These are phyloP conservation scores for Desmodus rotundus DNA, from an alignment of 2,113 vertebrate genomes.

Conservation along the genomic window DNA sequence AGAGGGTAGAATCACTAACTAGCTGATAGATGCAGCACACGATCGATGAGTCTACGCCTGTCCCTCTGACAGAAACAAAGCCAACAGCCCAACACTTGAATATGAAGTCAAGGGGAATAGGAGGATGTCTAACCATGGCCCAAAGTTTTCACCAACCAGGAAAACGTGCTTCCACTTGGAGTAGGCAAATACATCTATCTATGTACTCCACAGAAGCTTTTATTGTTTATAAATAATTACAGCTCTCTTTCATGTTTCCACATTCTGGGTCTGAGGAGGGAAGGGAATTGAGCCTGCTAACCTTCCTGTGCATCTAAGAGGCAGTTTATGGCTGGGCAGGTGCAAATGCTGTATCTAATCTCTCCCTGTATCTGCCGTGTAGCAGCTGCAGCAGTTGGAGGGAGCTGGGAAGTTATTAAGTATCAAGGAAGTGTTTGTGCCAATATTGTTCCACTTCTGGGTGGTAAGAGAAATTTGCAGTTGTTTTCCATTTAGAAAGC, in stretches of 20 bases:
- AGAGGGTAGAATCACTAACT: not conserved
- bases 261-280: constrained; percentile 16
- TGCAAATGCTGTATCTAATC: constrained; percentile 83
- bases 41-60: accelerated
- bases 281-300: constrained; percentile 45
- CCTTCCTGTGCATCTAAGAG: constrained; percentile 56
- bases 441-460: constrained; percentile 62
- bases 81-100: not conserved
- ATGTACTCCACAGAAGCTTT: constrained; percentile 29
- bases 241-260: constrained; percentile 62
- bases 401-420: constrained; percentile 81
- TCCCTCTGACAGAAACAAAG: not conserved
- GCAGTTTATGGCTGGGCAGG: constrained; percentile 85
- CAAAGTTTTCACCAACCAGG: not conserved
- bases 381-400: constrained; percentile 83
- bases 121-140: not conserved
- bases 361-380: constrained; percentile 76
- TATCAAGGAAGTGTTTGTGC: constrained; percentile 77
- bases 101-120: not conserved
- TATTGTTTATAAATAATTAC: constrained; percentile 70
- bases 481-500: constrained; percentile 28
- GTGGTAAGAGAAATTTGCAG: constrained; percentile 66
- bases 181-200: constrained; percentile 57
- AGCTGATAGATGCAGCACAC: not conserved
- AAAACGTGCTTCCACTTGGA: not conserved